These are phyloP conservation scores for Eumaeus atala DNA, from an alignment of 1,140 invertebrate species.

Conservation along the genomic window DNA sequence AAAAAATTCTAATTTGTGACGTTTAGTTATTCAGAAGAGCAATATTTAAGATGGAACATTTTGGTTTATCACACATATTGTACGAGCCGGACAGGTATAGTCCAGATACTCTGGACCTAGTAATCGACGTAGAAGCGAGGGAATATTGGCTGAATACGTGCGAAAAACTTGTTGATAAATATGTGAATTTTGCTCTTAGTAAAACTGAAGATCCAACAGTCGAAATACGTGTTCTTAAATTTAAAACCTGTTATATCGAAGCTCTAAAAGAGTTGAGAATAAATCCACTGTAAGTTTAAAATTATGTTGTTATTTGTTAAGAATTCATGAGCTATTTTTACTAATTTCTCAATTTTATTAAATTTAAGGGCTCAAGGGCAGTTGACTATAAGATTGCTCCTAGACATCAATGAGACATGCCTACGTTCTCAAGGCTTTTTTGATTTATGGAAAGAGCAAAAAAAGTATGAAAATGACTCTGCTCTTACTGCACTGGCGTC, in stretches of 20 bases:
- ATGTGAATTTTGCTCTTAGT: conserved; percentile 82
- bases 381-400: conserved; percentile 89
- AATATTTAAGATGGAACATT: conserved; percentile 58
- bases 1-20: conserved; percentile 22
- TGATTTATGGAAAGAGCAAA: conserved; percentile 90
- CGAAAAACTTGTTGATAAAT: conserved; percentile 85
- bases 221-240: conserved; percentile 84
- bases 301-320: neutral
- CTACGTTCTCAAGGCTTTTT: conserved; percentile 93
- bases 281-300: conserved; percentile 84
- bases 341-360: conserved; percentile 27
- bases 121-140: conserved; percentile 88
- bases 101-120: conserved; percentile 93
- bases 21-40: conserved; percentile 7
- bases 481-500: conserved; percentile 72
- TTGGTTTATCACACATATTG: conserved; percentile 60
- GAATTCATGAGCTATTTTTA: conserved; percentile 14
- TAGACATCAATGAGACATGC: conserved; percentile 94
- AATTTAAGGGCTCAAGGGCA: conserved; percentile 87
- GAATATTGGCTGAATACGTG: conserved; percentile 96
- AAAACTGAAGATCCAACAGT: conserved; percentile 87
- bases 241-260: conserved; percentile 88
- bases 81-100: conserved; percentile 78
- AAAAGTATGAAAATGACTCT: conserved; percentile 76
- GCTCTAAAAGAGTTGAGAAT: conserved; percentile 84